phyloP scores from a whole-genome alignment of 2,888 invertebrate genomes.

The Eucriotettix oculatus region DNA sequence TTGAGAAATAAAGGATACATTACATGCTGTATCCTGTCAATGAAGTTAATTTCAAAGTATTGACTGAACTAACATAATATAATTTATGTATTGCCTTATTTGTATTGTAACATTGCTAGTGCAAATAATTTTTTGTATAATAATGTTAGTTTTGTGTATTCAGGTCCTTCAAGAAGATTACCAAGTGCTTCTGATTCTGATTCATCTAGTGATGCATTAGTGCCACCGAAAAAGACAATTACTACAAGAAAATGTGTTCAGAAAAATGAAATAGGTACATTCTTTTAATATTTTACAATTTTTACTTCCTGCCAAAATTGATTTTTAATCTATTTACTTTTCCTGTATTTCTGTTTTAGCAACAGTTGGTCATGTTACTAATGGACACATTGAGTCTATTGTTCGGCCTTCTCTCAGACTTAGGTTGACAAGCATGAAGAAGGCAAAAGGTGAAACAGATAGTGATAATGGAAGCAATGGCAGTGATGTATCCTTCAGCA shows the following conservation, averaged over 20 bases:
- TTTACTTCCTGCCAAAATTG: neutral
- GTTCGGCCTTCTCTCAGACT: no score
- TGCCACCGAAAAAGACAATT: slow-evolving; percentile 2
- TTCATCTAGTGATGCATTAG: neutral
- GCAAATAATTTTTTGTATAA: no score
- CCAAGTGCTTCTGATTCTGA: neutral
- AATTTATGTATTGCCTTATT: no score
- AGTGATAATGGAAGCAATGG: neutral
- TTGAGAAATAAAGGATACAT: no score
- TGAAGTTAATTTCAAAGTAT: no score
- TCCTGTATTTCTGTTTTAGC: neutral
- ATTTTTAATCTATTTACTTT: neutral
- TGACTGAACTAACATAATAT: no score
- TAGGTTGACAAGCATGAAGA: no score
- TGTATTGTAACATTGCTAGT: no score
- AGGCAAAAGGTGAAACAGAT: no score
- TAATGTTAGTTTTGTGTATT: neutral
- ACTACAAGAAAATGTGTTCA: slow-evolving; percentile 1
- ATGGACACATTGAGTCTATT: no score
- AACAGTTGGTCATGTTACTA: neutral
- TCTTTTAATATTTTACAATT: neutral
- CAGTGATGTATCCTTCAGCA: neutral
- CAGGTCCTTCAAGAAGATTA: neutral
- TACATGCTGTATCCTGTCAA: no score
- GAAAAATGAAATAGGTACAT: neutral